Percentiles rank a stretch among this genome's conserved stretches.
Evolutionary conservation across 2,888 invertebrate species (phyloP).

Genomic region (Melipona bicolor): DNA sequence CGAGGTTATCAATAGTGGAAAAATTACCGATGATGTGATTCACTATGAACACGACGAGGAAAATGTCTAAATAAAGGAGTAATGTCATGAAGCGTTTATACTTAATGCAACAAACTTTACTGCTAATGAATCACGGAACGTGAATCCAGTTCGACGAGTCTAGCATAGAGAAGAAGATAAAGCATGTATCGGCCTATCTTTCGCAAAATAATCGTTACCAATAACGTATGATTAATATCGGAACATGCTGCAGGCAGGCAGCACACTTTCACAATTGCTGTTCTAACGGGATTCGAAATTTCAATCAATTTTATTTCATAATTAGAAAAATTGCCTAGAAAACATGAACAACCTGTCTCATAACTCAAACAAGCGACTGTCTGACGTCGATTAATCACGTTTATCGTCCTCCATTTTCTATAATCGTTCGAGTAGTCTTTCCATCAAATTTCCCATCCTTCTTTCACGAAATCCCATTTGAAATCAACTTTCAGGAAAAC

Average conservation of each 20-base stretch:
- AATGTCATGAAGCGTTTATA: slow-evolving; percentile 10
- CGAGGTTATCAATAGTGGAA: neutral
- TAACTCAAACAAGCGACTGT: neutral
- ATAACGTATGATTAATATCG: neutral
- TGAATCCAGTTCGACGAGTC: slow-evolving; percentile 1
- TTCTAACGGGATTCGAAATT: neutral
- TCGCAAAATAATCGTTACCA: no score
- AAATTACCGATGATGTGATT: slow-evolving; percentile 25
- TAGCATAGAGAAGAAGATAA: neutral
- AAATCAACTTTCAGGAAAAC: neutral
- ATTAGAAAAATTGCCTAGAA: neutral
- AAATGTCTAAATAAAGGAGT: neutral
- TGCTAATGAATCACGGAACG: slow-evolving; percentile 15
- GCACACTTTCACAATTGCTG: neutral
- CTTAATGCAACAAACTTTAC: neutral
- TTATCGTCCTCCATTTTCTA: neutral
- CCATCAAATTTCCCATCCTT: neutral
- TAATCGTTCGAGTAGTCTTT: neutral
- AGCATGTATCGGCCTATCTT: neutral
- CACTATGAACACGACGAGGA: neutral
- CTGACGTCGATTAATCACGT: neutral
- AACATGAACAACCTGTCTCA: neutral
- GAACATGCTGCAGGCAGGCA: no score
- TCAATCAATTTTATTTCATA: neutral
- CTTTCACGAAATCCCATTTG: neutral